Percentiles rank a stretch among this genome's conserved stretches.
Conservation (phyloP, 1,140 invertebrate species). For the Eumaeus atala region DNA sequence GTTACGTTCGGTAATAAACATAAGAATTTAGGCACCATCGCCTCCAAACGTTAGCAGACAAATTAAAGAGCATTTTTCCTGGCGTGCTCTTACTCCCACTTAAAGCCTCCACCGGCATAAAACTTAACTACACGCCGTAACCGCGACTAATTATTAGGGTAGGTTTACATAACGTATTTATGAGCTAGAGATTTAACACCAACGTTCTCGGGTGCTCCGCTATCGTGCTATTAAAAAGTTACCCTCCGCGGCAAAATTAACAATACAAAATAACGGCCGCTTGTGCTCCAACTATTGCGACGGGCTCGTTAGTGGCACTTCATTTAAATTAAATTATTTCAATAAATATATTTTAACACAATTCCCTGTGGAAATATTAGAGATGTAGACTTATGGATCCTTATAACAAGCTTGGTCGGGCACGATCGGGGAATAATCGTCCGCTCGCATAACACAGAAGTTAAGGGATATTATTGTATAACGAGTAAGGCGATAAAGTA, state of each 20-base stretch:
- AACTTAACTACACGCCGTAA: slow-evolving; percentile 69
- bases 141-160: slow-evolving; percentile 72
- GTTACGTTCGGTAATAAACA: slow-evolving; percentile 41
- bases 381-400: too few relatives aligned
- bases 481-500: too few relatives aligned
- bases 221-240: slow-evolving; percentile 71
- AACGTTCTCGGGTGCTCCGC: slow-evolving; percentile 64
- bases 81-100: slow-evolving; percentile 44
- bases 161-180: slow-evolving; percentile 73
- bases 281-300: not conserved
- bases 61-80: slow-evolving; percentile 71
- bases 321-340: not conserved
- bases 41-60: slow-evolving; percentile 49
- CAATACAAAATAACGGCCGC: not conserved
- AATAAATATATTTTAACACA: too few relatives aligned
- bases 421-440: too few relatives aligned
- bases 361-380: too few relatives aligned
- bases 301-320: not conserved
- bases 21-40: slow-evolving; percentile 67
- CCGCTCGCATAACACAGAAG: too few relatives aligned
- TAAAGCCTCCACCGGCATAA: slow-evolving; percentile 53
- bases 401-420: too few relatives aligned
- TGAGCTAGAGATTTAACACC: slow-evolving; percentile 67
- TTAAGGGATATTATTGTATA: too few relatives aligned
- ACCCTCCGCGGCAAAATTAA: slow-evolving; percentile 37